Evolutionary conservation across 1,140 invertebrate species (phyloP).

Genomic region (Drosophila tani): DNA sequence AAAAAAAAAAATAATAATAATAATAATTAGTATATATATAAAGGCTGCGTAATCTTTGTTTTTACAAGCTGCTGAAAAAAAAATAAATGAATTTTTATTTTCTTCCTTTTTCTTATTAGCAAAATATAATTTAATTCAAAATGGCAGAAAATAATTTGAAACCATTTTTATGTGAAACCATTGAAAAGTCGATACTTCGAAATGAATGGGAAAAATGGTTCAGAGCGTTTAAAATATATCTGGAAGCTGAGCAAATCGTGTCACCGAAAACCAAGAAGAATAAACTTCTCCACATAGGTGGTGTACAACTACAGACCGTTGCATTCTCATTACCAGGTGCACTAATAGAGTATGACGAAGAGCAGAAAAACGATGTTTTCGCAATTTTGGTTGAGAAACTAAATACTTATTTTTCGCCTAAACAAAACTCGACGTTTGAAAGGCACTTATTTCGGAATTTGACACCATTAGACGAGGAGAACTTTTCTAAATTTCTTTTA

Average conservation of each 20-base stretch:
- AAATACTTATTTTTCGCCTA: constrained; percentile 1
- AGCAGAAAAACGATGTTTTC: not conserved
- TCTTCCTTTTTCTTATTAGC: not conserved
- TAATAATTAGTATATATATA: too few species aligned
- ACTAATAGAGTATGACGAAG: not conserved
- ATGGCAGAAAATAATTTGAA: not conserved
- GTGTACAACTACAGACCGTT: not conserved
- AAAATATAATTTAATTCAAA: not conserved
- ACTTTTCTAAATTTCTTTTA: not conserved
- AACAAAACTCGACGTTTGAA: constrained; percentile 3
- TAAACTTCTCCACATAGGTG: constrained; percentile 6
- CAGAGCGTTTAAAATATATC: not conserved
- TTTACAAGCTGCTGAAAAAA: not conserved
- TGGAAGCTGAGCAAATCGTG: constrained; percentile 4
- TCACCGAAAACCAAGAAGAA: constrained; percentile 2
- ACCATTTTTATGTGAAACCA: constrained; percentile 4
- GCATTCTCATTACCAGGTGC: constrained; percentile 10
- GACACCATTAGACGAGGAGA: not conserved
- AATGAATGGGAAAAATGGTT: constrained; percentile 9
- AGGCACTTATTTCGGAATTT: constrained; percentile 5
- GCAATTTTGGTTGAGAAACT: not conserved
- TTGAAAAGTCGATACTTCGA: not conserved
- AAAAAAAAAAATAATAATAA: not conserved
- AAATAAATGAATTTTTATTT: too few species aligned
- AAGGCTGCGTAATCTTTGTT: not conserved